Percentiles rank a stretch among this genome's conserved stretches.
phyloP scores from a whole-genome alignment of 2,888 invertebrate species.

The Drosophila paracracens region DNA sequence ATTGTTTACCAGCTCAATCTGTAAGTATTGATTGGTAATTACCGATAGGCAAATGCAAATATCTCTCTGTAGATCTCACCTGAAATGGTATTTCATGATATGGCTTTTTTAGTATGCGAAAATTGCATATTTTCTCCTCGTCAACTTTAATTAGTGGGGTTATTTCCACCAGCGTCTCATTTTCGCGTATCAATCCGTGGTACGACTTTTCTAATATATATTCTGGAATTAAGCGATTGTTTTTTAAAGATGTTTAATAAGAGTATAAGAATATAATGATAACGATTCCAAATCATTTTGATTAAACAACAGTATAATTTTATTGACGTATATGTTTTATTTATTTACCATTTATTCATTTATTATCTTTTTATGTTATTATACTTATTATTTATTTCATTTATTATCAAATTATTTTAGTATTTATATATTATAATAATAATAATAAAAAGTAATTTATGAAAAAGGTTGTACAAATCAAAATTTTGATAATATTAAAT shows the following conservation, averaged over 20 bases:
- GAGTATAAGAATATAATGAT: neutral
- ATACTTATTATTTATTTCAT: too few species aligned
- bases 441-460: neutral
- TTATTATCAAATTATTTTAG: neutral
- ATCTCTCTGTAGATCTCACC: conserved; percentile 85
- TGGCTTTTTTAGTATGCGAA: conserved; percentile 95
- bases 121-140: conserved; percentile 93
- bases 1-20: conserved; percentile 91
- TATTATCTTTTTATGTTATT: neutral
- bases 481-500: neutral
- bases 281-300: neutral
- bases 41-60: neutral
- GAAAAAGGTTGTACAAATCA: neutral
- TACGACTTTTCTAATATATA: conserved; percentile 92
- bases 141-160: conserved; percentile 95
- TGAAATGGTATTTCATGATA: conserved; percentile 97
- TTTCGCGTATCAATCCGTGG: conserved; percentile 96
- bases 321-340: neutral
- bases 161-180: conserved; percentile 96
- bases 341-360: neutral
- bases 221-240: conserved; percentile 65
- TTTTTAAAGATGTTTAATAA: neutral
- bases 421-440: neutral
- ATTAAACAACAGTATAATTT: neutral
- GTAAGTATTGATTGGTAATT: conserved; percentile 50